Conservation (phyloP, 2,113 vertebrate species). For the Bolborhynchus lineola region DNA sequence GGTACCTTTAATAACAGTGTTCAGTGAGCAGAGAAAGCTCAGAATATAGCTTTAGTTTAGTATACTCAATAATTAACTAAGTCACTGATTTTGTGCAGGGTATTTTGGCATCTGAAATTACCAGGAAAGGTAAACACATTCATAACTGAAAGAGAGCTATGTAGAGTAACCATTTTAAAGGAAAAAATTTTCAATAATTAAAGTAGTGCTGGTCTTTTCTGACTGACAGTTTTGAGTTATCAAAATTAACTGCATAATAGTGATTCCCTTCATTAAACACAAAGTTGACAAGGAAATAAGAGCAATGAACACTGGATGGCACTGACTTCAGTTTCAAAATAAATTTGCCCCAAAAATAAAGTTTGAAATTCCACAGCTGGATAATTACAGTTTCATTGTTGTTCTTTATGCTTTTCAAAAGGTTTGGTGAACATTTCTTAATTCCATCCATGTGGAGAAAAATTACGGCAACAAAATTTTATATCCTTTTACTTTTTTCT, state of each 20-base stretch:
- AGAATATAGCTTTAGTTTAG: background rate
- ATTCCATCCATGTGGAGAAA: background rate
- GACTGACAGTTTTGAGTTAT: background rate
- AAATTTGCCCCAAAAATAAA: background rate
- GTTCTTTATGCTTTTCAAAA: background rate
- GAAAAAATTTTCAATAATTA: background rate
- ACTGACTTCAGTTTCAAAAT: background rate
- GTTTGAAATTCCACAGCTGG: background rate
- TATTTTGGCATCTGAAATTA: background rate
- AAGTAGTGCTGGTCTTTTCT: background rate
- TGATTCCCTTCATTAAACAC: background rate
- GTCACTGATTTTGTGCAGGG: background rate
- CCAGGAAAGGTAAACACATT: background rate
- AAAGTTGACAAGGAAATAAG: background rate
- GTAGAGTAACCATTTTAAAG: background rate
- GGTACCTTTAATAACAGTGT: background rate
- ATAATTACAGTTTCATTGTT: background rate
- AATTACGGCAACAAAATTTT: background rate
- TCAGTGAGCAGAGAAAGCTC: background rate
- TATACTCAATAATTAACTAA: background rate
- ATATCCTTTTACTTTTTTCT: background rate
- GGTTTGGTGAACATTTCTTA: background rate
- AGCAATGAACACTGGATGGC: background rate
- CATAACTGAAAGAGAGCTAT: background rate
- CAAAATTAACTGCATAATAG: background rate